These are phyloP conservation scores for Agrotis puta DNA, from an alignment of 2,888 invertebrate species.

Conservation along the genomic window DNA sequence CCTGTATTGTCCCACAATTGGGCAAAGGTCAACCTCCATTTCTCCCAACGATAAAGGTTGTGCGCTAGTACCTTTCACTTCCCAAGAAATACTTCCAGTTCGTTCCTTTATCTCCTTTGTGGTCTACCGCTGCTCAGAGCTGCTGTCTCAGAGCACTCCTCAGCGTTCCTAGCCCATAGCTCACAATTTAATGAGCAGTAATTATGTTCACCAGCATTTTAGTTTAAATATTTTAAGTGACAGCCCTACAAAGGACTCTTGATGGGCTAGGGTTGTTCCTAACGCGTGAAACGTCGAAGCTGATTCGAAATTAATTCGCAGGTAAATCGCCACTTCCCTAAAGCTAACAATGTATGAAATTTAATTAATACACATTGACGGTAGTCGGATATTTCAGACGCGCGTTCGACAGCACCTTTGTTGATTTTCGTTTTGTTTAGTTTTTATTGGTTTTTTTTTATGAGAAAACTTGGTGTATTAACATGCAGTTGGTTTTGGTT, in stretches of 20 bases:
- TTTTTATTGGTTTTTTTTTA: slow-evolving; percentile 10
- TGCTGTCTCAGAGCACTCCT: too few species aligned
- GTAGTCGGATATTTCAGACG: slow-evolving; percentile 44
- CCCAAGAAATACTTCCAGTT: too few species aligned
- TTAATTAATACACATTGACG: slow-evolving; percentile 73
- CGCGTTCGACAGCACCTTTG: slow-evolving; percentile 11
- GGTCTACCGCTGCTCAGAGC: background rate
- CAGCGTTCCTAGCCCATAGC: too few species aligned
- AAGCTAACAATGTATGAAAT: slow-evolving; percentile 73
- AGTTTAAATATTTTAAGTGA: slow-evolving; percentile 33
- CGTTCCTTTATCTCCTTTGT: background rate
- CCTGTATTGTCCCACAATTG: background rate
- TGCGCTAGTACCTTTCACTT: too few species aligned
- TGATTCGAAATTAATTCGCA: slow-evolving; percentile 76
- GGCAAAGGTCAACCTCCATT: too few species aligned
- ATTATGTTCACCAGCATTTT: background rate
- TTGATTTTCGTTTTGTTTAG: slow-evolving; percentile 5
- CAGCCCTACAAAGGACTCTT: slow-evolving; percentile 70
- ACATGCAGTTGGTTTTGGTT: background rate
- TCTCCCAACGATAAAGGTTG: too few species aligned
- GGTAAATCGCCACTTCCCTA: slow-evolving; percentile 74
- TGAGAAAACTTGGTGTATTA: background rate
- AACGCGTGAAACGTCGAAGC: slow-evolving; percentile 56
- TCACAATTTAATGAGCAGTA: background rate
- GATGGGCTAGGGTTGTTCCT: slow-evolving; percentile 69